Evolutionary conservation across 1,140 invertebrate species (phyloP), one percentile per base, ranked within the genome.

Genomic region (Cydia splendana): DNA sequence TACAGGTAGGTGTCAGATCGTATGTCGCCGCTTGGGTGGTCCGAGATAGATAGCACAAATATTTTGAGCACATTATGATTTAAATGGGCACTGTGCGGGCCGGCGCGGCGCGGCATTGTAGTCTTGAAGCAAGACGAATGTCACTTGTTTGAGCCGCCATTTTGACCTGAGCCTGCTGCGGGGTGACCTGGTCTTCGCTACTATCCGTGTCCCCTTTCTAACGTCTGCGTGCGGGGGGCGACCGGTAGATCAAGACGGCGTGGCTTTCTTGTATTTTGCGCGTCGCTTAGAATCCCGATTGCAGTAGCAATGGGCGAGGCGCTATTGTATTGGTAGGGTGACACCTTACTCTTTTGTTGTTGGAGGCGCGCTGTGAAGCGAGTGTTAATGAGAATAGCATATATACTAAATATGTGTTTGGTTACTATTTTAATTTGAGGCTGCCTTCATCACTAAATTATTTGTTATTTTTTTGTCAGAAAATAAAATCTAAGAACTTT

Each of bases 31-130:
- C 84, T 77, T 93, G 91, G 91, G 91, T 93, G 91, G 91, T 93
- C 91, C 79, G 51, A 79, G 82, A 84, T 84, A 85, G 84, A 90
- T 88, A 86, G 85, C 87, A 89, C 84, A 87, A 89, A 91, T 85
- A 91, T 90, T 88, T 91, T 87, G 84, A 87, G 82, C 84, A 87
- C 80, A 91, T 93, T 93, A 90, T 93, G 81, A 93, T 93, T 90
- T 85, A 86, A 91, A 93, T 93, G 80, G 78, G 84, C 81, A 80
- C 83, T 84, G 85, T 83, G 80, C 83, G 84, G 81, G 80, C 81
- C 79, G 84, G 78, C 76, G 79, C 77, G 84, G 78, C 76, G 79
- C 77, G 79, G 79, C 81, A 85, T 91, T 92, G 89, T 92, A 74
- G 77, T 78, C 34, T 74, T 78, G 67, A 75, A 91, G 84, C 91